Evolutionary conservation across 1,140 invertebrate species (phyloP).

Genomic region (Nixonia krombeini): DNA sequence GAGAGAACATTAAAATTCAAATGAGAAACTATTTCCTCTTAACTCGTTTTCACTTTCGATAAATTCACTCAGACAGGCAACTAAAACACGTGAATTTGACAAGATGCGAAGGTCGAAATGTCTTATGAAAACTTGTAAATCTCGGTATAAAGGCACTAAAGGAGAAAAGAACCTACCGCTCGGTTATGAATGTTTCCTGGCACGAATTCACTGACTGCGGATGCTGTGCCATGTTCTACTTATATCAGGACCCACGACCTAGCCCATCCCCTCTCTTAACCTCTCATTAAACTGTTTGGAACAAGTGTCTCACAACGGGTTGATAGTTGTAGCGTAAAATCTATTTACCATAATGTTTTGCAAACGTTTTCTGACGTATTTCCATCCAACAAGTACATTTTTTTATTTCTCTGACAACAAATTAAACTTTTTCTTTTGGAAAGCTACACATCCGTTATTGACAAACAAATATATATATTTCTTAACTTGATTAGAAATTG

Average conservation of each 20-base stretch:
- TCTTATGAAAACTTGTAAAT: background rate
- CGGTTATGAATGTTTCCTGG: constrained; percentile 24
- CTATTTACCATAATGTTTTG: background rate
- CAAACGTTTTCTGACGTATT: background rate
- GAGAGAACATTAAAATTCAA: background rate
- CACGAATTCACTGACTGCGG: constrained; percentile 55
- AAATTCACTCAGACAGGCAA: background rate
- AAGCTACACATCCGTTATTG: no score
- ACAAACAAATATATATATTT: background rate
- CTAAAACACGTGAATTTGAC: background rate
- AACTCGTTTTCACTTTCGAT: no score
- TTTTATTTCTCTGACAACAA: background rate
- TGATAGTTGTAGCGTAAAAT: constrained; percentile 15
- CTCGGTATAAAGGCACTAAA: constrained; percentile 8
- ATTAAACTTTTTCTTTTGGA: no score
- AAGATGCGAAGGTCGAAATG: background rate
- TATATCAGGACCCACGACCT: constrained; percentile 46
- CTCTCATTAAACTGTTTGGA: constrained; percentile 36
- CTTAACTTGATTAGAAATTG: background rate
- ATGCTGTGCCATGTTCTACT: constrained; percentile 51
- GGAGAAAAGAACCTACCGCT: constrained; percentile 46
- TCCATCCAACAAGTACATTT: background rate
- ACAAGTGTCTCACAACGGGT: constrained; percentile 28
- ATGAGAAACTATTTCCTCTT: no score
- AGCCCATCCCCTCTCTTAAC: constrained; percentile 29